Conservation (phyloP, 2,113 vertebrate species). For the Terrapene triunguis region DNA sequence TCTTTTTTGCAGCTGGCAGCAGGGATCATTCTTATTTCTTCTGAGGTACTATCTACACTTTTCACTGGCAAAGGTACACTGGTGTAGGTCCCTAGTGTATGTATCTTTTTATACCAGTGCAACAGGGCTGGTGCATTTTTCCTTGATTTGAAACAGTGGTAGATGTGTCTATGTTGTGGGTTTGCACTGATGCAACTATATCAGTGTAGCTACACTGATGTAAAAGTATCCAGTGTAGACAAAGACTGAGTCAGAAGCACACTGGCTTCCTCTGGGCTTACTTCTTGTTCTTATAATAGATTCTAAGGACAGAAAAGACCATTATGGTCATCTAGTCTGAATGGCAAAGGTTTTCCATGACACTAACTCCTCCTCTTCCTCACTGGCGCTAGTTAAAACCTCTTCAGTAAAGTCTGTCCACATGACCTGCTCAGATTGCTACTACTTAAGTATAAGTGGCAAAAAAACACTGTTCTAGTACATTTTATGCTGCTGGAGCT, state of each 20-base stretch:
- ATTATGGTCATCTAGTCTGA: not conserved
- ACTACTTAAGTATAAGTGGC: not conserved
- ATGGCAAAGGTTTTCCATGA: not conserved
- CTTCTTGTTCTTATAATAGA: not conserved
- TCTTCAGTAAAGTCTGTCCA: not conserved
- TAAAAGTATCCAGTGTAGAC: not conserved
- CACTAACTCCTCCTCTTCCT: not conserved
- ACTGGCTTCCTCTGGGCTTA: not conserved
- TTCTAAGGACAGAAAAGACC: not conserved
- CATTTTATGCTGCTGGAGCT: rapidly evolving
- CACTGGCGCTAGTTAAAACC: not conserved
- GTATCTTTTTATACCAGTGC: not conserved
- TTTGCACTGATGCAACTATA: not conserved
- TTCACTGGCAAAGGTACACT: not conserved
- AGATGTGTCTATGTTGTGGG: not conserved
- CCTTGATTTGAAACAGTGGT: not conserved
- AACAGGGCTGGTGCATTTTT: not conserved
- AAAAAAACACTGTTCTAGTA: not conserved
- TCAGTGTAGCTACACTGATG: not conserved
- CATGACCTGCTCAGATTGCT: not conserved
- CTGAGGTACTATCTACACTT: not conserved
- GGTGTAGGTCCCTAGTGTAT: not conserved
- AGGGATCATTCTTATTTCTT: not conserved
- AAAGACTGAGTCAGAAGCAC: not conserved
- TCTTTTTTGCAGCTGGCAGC: not conserved